Conservation (phyloP, 2,113 vertebrate genomes). For the Phyllostomus hastatus region DNA sequence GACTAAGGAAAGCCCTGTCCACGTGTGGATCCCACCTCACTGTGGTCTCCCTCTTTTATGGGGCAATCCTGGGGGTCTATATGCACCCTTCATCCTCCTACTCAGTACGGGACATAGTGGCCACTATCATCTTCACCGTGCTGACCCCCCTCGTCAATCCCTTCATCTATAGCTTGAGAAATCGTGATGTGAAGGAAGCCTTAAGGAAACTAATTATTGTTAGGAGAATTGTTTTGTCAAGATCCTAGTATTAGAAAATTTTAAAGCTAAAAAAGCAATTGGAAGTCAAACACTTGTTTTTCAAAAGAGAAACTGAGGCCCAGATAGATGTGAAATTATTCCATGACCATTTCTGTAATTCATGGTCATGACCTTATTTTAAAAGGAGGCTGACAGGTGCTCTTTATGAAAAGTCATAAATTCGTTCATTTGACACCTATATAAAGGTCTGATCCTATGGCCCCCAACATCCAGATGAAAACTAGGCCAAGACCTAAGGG, state of each 20-base stretch:
- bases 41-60: constrained; percentile 61
- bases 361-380: not conserved
- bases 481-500: not conserved
- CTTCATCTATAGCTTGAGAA: constrained; percentile 61
- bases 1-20: constrained; percentile 51
- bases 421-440: not conserved
- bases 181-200: constrained; percentile 46
- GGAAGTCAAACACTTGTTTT: not conserved
- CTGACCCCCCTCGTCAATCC: constrained; percentile 52
- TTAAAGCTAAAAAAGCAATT: not conserved
- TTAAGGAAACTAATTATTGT: constrained; percentile 14
- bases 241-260: not conserved
- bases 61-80: constrained; percentile 50
- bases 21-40: constrained; percentile 54
- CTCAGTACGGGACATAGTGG: not conserved
- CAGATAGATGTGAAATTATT: not conserved
- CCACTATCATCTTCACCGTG: constrained; percentile 53
- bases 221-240: not conserved
- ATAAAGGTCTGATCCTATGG: not conserved
- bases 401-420: not conserved
- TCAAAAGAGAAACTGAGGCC: not conserved
- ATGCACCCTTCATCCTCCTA: constrained; percentile 43
- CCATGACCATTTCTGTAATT: not conserved
- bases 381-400: not conserved
- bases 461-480: not conserved